These are phyloP conservation scores for Oscheius sp. DNA, from an alignment of 2,888 invertebrate genomes.

Conservation along the genomic window DNA sequence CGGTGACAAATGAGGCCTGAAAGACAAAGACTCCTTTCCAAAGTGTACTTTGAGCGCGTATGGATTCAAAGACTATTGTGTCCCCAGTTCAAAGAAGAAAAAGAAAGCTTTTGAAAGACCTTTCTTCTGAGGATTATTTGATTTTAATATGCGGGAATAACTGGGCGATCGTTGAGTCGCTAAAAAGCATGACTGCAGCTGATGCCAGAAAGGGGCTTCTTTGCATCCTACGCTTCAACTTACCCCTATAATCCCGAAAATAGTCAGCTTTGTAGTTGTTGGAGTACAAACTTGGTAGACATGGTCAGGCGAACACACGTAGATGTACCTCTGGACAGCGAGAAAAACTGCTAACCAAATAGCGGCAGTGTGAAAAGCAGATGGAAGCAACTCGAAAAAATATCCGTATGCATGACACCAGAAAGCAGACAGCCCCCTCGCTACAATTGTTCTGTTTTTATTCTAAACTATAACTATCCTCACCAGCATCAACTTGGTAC, in stretches of 20 bases:
- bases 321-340: slow-evolving; percentile 91
- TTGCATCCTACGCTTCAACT: slow-evolving; percentile 11
- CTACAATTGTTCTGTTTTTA: not conserved
- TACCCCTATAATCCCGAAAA: slow-evolving; percentile 79
- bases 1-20: slow-evolving; percentile 57
- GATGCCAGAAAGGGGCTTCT: not conserved
- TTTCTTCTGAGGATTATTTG: not conserved
- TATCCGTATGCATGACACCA: slow-evolving; percentile 74
- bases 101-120: too few relatives aligned
- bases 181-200: too few relatives aligned
- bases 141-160: too few relatives aligned
- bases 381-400: slow-evolving; percentile 80
- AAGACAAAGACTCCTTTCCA: slow-evolving; percentile 15
- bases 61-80: slow-evolving; percentile 9
- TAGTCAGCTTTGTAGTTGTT: slow-evolving; percentile 81
- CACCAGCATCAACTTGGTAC: slow-evolving; percentile 37
- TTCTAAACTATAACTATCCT: not conserved
- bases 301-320: slow-evolving; percentile 90
- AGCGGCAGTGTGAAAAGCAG: slow-evolving; percentile 90
- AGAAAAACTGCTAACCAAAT: slow-evolving; percentile 91
- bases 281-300: slow-evolving; percentile 83
- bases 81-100: too few relatives aligned
- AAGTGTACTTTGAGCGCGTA: slow-evolving; percentile 11
- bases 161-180: too few relatives aligned
- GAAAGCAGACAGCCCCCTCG: slow-evolving; percentile 47